Percentiles rank a stretch among this genome's conserved stretches.
Conservation (phyloP, 2,797 vertebrate species). For the Falco columbarius region DNA sequence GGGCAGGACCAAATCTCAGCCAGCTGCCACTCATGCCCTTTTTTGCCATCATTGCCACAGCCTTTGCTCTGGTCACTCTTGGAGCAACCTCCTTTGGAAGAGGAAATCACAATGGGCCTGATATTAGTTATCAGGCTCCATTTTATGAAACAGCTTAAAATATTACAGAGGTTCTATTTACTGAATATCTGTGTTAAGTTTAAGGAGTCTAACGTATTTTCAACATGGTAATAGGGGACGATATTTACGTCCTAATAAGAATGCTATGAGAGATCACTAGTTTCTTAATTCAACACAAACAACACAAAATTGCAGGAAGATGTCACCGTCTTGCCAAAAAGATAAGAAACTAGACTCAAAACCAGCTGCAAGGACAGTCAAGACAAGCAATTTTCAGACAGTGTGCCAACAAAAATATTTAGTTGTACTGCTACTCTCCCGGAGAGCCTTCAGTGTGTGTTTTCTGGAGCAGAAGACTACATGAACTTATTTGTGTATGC, state of each 20-base stretch:
- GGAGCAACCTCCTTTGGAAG: not conserved
- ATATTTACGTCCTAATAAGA: not conserved
- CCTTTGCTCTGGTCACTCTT: not conserved
- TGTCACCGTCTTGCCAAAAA: not conserved
- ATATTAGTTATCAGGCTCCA: not conserved
- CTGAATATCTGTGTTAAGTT: not conserved
- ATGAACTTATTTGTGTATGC: not conserved
- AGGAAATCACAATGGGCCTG: not conserved
- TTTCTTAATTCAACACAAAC: not conserved
- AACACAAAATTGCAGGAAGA: not conserved
- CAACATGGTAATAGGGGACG: not conserved
- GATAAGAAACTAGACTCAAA: not conserved
- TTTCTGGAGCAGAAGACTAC: not conserved
- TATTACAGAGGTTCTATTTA: not conserved
- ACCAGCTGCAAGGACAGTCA: not conserved
- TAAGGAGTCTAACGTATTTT: not conserved
- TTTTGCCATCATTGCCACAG: not conserved
- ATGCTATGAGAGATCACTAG: not conserved
- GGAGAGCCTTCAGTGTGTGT: not conserved
- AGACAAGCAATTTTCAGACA: not conserved
- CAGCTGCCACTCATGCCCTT: not conserved
- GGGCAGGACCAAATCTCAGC: fast-evolving
- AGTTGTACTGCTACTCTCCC: not conserved
- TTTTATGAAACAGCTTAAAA: not conserved
- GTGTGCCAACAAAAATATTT: not conserved